These are phyloP conservation scores for Stichopus horrens DNA, from an alignment of 53 echinoderm and acorn worm species.

Conservation along the genomic window DNA sequence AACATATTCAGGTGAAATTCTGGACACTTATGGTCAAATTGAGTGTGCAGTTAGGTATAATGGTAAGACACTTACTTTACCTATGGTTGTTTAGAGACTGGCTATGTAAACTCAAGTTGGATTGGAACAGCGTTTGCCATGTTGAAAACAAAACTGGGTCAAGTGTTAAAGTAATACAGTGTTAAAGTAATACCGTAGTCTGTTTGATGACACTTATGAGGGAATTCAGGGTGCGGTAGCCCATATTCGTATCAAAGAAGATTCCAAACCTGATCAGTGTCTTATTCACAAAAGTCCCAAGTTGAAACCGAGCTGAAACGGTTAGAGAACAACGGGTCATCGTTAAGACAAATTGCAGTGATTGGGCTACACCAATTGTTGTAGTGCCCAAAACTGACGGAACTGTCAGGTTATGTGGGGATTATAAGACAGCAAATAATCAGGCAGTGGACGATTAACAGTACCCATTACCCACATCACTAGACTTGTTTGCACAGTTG, in stretches of 20 bases:
- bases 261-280: conserved; percentile 51
- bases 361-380: conserved; percentile 35
- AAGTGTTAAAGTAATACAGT: conserved; percentile 5
- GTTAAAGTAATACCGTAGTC: too few species aligned
- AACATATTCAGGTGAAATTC: conserved; percentile 55
- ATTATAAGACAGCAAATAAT: conserved; percentile 58
- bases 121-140: conserved; percentile 48
- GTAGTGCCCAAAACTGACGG: conserved; percentile 54
- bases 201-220: conserved; percentile 55
- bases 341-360: conserved; percentile 13
- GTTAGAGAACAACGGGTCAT: conserved; percentile 26
- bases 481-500: conserved; percentile 69
- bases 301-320: conserved; percentile 53
- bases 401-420: conserved; percentile 54
- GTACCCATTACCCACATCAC: conserved; percentile 61
- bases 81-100: conserved; percentile 55
- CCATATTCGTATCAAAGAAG: conserved; percentile 51
- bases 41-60: conserved; percentile 43
- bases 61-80: conserved; percentile 33
- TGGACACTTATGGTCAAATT: conserved; percentile 53
- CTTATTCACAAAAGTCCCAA: conserved; percentile 51
- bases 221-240: conserved; percentile 55
- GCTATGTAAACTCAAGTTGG: conserved; percentile 49
- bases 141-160: background rate
- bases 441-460: conserved; percentile 54